Percentiles rank a stretch among this genome's conserved stretches.
phyloP scores from a whole-genome alignment of 2,113 vertebrate species.

The Trichechus manatus region DNA sequence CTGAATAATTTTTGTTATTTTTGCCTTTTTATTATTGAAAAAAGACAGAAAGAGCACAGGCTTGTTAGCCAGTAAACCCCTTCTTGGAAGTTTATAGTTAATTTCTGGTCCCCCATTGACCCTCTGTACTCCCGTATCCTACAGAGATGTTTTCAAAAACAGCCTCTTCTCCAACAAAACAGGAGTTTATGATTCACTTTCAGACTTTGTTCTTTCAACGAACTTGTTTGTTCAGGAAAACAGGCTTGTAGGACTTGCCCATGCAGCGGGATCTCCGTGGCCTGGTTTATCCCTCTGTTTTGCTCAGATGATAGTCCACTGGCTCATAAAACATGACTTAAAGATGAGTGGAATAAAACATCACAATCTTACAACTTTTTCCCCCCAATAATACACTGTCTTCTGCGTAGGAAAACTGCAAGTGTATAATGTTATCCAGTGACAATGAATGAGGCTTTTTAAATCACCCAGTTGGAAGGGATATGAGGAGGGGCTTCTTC shows the following conservation, averaged over 20 bases:
- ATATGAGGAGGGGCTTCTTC: neutral
- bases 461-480: too few relatives aligned
- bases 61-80: constrained; percentile 31
- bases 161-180: constrained; percentile 69
- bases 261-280: constrained; percentile 77
- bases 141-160: constrained; percentile 74
- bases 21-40: constrained; percentile 66
- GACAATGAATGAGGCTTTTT: rapidly evolving
- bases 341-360: neutral
- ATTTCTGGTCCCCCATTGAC: constrained; percentile 59
- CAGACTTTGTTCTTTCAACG: constrained; percentile 87
- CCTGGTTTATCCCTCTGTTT: neutral
- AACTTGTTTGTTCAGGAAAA: constrained; percentile 86
- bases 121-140: constrained; percentile 67
- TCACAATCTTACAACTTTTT: neutral
- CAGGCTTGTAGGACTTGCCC: constrained; percentile 73
- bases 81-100: constrained; percentile 35
- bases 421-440: neutral
- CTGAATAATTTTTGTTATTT: constrained; percentile 69
- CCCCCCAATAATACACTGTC: neutral
- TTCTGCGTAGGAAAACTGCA: neutral
- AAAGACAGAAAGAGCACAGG: neutral
- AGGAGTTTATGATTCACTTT: constrained; percentile 88
- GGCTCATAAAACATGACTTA: neutral
- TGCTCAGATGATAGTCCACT: neutral